Evolutionary conservation across 2,113 vertebrate genomes (phyloP).

Genomic region (Poecile atricapillus): DNA sequence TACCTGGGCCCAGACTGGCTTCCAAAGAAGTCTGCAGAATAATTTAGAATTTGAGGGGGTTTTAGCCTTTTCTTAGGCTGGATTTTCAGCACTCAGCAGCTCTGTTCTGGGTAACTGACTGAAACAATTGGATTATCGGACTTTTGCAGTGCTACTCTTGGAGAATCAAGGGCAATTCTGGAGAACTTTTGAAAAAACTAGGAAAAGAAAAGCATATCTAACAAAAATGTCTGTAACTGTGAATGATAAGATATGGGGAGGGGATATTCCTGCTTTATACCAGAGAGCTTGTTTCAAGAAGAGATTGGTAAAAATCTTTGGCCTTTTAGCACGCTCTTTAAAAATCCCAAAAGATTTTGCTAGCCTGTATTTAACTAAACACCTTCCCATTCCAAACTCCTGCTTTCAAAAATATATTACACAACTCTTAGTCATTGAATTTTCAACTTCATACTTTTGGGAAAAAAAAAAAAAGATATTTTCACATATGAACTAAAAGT

Average conservation of each 20-base stretch:
- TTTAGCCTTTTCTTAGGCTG: not conserved
- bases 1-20: not conserved
- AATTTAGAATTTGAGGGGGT: accelerated
- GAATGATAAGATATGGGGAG: not conserved
- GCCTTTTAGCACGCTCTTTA: not conserved
- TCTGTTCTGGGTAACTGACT: not conserved
- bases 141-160: not conserved
- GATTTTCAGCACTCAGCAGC: not conserved
- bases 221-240: not conserved
- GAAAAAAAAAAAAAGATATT: not conserved
- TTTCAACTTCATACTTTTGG: not conserved
- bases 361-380: not conserved
- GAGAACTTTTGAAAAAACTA: not conserved
- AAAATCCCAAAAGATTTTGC: not conserved
- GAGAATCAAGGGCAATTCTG: not conserved
- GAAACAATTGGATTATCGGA: not conserved
- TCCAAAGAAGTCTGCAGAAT: not conserved
- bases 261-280: not conserved
- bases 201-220: not conserved
- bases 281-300: not conserved
- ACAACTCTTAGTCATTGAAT: not conserved
- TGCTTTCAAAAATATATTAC: not conserved
- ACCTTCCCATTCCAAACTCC: not conserved
- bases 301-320: not conserved
- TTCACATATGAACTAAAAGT: not conserved